These are phyloP conservation scores for Chionomys nivalis DNA, from an alignment of 2,113 vertebrate species.

Conservation along the genomic window DNA sequence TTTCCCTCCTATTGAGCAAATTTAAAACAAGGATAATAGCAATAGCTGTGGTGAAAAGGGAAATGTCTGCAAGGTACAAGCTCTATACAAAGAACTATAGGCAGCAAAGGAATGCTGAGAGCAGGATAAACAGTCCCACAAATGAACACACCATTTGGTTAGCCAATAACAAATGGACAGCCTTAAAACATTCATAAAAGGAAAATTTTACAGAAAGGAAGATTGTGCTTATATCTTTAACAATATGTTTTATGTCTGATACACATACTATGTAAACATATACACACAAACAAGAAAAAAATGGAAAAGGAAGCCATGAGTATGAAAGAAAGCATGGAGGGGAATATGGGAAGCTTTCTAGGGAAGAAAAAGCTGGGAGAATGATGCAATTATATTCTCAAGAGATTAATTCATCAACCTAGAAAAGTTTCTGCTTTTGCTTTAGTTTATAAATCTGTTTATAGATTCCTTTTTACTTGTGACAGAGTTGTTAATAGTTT, in stretches of 20 bases:
- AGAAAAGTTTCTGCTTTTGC: neutral
- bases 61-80: no score
- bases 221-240: no score
- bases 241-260: neutral
- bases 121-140: no score
- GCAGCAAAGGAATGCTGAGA: no score
- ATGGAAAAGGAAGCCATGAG: neutral
- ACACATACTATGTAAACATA: neutral
- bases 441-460: neutral
- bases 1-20: neutral
- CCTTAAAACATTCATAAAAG: accelerated
- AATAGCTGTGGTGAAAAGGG: neutral
- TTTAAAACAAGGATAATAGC: neutral
- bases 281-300: no score
- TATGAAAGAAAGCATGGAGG: no score
- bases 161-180: neutral
- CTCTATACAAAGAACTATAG: neutral
- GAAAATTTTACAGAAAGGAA: neutral
- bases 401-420: neutral
- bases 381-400: neutral
- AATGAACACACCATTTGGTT: no score
- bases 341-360: neutral
- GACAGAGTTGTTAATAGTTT: constrained; percentile 31
- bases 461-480: neutral
- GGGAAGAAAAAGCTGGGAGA: no score